These are phyloP conservation scores for Allolobophora icterica DNA, from an alignment of 2,888 invertebrate genomes.

Conservation along the genomic window DNA sequence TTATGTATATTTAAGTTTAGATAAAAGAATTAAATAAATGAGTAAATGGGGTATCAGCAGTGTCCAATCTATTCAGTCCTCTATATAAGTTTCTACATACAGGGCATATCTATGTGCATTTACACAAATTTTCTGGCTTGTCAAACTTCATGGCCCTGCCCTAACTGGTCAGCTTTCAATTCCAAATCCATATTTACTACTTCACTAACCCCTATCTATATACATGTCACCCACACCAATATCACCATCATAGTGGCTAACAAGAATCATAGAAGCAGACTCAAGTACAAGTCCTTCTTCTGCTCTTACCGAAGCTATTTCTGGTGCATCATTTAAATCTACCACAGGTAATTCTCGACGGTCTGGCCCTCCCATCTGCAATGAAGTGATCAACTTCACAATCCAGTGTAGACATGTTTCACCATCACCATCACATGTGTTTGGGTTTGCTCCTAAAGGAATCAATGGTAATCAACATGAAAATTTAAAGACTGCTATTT, in stretches of 20 bases:
- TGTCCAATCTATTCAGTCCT: no score
- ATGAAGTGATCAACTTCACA: not conserved
- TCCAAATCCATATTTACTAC: no score
- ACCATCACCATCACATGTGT: not conserved
- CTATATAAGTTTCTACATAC: not conserved
- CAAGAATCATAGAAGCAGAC: not conserved
- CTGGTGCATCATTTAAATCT: not conserved
- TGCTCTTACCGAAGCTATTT: conserved; percentile 5
- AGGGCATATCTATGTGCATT: not conserved
- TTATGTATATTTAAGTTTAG: no score
- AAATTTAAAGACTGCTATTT: not conserved
- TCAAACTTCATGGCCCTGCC: no score
- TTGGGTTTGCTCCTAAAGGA: conserved; percentile 11
- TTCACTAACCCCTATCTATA: no score
- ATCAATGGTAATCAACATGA: not conserved
- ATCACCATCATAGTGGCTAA: not conserved
- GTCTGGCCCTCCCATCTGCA: not conserved
- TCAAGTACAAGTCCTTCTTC: not conserved
- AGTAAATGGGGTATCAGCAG: no score
- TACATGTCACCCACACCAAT: not conserved
- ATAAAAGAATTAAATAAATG: no score
- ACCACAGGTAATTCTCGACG: not conserved
- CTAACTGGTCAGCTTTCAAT: no score
- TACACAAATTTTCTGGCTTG: not conserved
- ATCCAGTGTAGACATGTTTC: conserved; percentile 12